Evolutionary conservation across 2,797 vertebrate species (phyloP).

Genomic region (Ptychobarbus kaznakovi): DNA sequence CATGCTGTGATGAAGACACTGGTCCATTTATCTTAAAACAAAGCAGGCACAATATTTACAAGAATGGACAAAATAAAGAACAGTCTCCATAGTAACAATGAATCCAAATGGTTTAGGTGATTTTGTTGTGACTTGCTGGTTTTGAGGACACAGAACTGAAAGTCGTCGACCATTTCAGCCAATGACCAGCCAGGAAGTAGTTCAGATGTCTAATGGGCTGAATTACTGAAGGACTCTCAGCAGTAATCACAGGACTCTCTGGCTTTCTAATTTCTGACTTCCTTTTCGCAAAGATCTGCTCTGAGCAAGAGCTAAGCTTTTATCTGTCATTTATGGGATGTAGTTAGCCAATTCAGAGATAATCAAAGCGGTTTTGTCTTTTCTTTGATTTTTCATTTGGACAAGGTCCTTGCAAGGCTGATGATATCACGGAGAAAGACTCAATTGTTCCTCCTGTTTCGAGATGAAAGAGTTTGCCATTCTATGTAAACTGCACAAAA

Average conservation of each 20-base stretch:
- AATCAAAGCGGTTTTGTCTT: slow-evolving; percentile 9
- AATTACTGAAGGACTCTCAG: slow-evolving; percentile 23
- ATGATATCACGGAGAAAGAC: background rate
- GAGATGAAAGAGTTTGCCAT: background rate
- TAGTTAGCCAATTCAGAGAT: background rate
- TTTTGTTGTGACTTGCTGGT: background rate
- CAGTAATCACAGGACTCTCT: slow-evolving; percentile 7
- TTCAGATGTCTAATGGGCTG: slow-evolving; percentile 26
- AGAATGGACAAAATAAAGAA: background rate
- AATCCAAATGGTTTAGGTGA: background rate
- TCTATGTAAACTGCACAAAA: background rate
- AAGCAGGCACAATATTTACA: slow-evolving; percentile 1
- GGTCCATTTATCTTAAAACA: background rate
- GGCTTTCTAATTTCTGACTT: slow-evolving; percentile 21
- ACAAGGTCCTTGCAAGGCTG: background rate
- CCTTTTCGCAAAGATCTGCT: slow-evolving; percentile 18
- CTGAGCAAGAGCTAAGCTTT: slow-evolving; percentile 37
- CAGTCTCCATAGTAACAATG: slow-evolving; percentile 24
- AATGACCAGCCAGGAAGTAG: slow-evolving; percentile 22
- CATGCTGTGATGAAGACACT: background rate
- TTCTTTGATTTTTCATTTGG: background rate
- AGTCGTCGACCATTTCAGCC: background rate
- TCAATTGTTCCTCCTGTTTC: background rate
- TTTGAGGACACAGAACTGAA: background rate
- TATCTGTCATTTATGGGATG: slow-evolving; percentile 22